A percentile compares a stretch with the other conserved stretches of the same genome.
phyloP scores from a whole-genome alignment of 2,888 invertebrate species.

The Trimorus sp. region DNA sequence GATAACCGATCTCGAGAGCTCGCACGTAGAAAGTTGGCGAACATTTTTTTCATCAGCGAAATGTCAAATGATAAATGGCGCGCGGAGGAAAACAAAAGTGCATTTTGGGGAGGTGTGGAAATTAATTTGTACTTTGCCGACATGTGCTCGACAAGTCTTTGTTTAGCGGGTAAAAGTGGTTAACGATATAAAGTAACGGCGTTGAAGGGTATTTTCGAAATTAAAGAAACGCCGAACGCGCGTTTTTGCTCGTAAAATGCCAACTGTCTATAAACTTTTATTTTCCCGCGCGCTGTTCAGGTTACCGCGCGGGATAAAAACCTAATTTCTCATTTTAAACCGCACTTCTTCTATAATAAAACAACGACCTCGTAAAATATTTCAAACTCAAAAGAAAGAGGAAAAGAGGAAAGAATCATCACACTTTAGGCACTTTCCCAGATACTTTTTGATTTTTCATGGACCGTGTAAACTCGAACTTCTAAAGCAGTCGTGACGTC shows the following conservation, averaged over 20 bases:
- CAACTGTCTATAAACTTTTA: conserved; percentile 12
- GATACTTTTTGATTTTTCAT: not conserved
- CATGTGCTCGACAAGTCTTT: too few species aligned
- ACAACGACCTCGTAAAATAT: conserved; percentile 18
- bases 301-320: conserved; percentile 14
- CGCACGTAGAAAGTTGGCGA: not conserved
- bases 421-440: not conserved
- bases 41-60: too few species aligned
- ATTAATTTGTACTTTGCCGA: too few species aligned
- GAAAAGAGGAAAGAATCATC: conserved; percentile 12
- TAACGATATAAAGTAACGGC: too few species aligned
- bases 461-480: not conserved
- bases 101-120: too few species aligned
- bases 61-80: too few species aligned
- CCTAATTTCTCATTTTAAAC: conserved; percentile 22
- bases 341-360: conserved; percentile 23
- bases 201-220: too few species aligned
- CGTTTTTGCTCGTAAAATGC: conserved; percentile 7
- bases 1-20: not conserved
- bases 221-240: too few species aligned
- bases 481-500: not conserved
- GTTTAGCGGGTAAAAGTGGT: too few species aligned
- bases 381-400: conserved; percentile 15
- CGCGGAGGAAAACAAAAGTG: too few species aligned
- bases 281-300: not conserved